These are phyloP conservation scores for Drosophila melanosoma DNA, from an alignment of 2,888 invertebrate species.

Conservation along the genomic window DNA sequence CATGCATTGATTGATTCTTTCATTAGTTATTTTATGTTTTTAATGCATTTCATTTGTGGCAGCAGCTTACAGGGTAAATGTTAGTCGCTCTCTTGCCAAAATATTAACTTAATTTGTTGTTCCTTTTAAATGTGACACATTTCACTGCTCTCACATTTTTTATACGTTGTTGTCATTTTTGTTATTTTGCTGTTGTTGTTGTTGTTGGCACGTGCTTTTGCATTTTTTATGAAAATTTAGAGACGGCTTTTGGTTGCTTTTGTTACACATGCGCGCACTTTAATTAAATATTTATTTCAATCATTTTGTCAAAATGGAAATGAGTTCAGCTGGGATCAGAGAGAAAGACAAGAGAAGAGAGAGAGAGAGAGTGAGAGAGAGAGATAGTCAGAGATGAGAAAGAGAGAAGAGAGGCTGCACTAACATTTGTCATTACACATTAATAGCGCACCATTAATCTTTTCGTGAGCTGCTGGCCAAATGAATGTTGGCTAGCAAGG, in stretches of 20 bases:
- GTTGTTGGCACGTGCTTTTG: slow-evolving; percentile 69
- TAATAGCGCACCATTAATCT: slow-evolving; percentile 84
- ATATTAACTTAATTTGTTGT: not conserved
- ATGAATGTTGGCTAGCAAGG: slow-evolving; percentile 67
- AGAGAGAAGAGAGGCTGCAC: slow-evolving; percentile 46
- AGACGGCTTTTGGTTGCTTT: slow-evolving; percentile 44
- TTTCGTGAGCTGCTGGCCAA: slow-evolving; percentile 67
- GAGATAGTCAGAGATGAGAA: not conserved
- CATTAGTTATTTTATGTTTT: not conserved
- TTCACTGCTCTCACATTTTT: slow-evolving; percentile 63
- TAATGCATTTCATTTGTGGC: not conserved
- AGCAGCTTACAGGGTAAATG: not conserved
- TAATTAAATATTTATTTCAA: slow-evolving; percentile 81
- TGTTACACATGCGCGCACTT: slow-evolving; percentile 68
- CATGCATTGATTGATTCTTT: not conserved
- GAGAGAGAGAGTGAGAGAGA: not conserved
- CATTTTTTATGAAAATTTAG: slow-evolving; percentile 80
- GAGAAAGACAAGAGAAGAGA: not conserved
- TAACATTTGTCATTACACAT: slow-evolving; percentile 83
- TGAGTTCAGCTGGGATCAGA: slow-evolving; percentile 32
- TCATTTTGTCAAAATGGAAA: slow-evolving; percentile 66
- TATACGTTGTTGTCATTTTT: slow-evolving; percentile 43
- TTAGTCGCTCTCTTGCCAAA: not conserved
- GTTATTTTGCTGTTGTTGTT: slow-evolving; percentile 7
- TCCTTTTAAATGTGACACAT: slow-evolving; percentile 59